These are phyloP conservation scores for Coilia nasus DNA, from an alignment of 2,797 vertebrate species.

Conservation along the genomic window DNA sequence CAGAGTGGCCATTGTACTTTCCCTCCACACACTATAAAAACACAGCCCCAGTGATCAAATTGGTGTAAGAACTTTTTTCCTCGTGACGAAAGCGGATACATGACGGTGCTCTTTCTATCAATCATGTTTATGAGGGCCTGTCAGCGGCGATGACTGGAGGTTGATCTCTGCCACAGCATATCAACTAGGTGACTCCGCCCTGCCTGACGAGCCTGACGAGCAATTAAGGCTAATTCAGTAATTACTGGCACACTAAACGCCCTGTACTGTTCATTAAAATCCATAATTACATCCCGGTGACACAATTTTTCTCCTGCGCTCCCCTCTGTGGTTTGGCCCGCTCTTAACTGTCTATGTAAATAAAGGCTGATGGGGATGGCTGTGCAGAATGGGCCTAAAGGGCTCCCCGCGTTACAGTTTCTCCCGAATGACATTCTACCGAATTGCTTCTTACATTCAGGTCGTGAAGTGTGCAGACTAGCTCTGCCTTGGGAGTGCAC, in stretches of 20 bases:
- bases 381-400: slow-evolving; percentile 49
- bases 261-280: slow-evolving; percentile 75
- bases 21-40: neutral
- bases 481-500: too few species aligned
- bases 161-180: slow-evolving; percentile 61
- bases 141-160: slow-evolving; percentile 55
- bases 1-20: neutral
- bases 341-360: slow-evolving; percentile 63
- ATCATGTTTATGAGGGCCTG: slow-evolving; percentile 68
- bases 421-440: neutral
- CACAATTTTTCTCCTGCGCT: slow-evolving; percentile 70
- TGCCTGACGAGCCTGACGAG: slow-evolving; percentile 67
- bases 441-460: too few species aligned
- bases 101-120: slow-evolving; percentile 61
- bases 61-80: slow-evolving; percentile 42
- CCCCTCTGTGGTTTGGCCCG: slow-evolving; percentile 56
- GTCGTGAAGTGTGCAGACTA: too few species aligned
- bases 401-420: neutral
- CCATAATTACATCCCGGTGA: slow-evolving; percentile 76
- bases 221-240: slow-evolving; percentile 76
- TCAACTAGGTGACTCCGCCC: slow-evolving; percentile 65
- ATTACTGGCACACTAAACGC: slow-evolving; percentile 68
- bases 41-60: neutral
- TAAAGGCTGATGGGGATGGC: slow-evolving; percentile 67
- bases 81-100: slow-evolving; percentile 31